Base-by-base conservation (phyloP, 2,113 vertebrate genomes). In the Uria aalge region DNA sequence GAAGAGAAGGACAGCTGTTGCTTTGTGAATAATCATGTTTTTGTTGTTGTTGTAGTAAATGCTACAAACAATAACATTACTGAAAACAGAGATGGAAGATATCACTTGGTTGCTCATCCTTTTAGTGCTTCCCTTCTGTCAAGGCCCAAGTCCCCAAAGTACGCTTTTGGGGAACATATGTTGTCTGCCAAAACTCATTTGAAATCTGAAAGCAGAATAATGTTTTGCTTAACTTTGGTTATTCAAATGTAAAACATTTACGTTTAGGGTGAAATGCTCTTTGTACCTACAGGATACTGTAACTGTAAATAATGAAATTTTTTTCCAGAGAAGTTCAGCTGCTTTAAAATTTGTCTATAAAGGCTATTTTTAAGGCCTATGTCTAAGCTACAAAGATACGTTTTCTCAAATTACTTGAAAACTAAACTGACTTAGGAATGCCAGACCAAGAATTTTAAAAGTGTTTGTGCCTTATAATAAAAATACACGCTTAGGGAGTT, bases 161-260 rank as follows among this genome's bases (percentile, higher is more conserved):
- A 63, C 0, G 27, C 56, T 92, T 79, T 84, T 75, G 72, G 48
- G 73, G 34, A 95, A 84, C 91, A 82, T 92, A 86, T 91, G 88
- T 82, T 78, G 10, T 62, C 94, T 96, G 92, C 69, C 91, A 95
- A 87, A 95, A 85, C 62, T 60, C 19, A 75, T 89, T 83, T 77
- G 59, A 90, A 92, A 80, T 85, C 67, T 77, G 47, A 80, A 73
- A 76, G 55, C n/a, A 60, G 32, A 91, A 56, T 84, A 77, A 57
- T 27, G 27, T 87, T 95, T 93, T 78, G 36, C 23, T 81, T 85
- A 83, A 83, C 59, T 87, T 92, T 60, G 16, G 14, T 36, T 89
- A 88, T 91, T 59, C n/a, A 69, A 50, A 83, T 59, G 16, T 19
- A 85, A 91, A 85, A 5, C 9, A 34, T 24, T 84, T 82, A 53